These are phyloP conservation scores for Eulemur macaco DNA, from an alignment of 2,113 vertebrate genomes.

Conservation along the genomic window DNA sequence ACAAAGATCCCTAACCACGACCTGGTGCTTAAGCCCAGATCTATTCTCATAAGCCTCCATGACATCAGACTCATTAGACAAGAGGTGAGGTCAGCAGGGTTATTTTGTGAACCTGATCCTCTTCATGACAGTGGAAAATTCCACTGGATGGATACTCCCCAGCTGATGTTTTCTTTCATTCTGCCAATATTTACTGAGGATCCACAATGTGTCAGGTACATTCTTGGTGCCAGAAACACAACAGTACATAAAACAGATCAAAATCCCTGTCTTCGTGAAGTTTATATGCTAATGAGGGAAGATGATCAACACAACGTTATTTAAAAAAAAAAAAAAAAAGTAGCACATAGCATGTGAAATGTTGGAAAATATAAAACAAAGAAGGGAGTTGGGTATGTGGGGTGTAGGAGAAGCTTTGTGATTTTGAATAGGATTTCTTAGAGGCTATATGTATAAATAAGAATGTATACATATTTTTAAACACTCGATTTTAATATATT, in stretches of 20 bases:
- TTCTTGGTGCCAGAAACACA: neutral
- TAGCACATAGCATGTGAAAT: rapidly evolving
- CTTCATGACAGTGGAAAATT: rapidly evolving
- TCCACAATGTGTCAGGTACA: rapidly evolving
- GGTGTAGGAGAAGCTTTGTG: too few species aligned
- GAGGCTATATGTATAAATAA: neutral
- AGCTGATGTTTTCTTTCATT: neutral
- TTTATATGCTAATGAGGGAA: neutral
- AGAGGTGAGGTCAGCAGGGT: neutral
- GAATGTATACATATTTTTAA: neutral
- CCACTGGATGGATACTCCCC: neutral
- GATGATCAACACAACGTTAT: neutral
- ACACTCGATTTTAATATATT: neutral
- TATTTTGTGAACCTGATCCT: neutral
- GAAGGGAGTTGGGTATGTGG: neutral
- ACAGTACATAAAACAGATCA: neutral
- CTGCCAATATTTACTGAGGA: neutral
- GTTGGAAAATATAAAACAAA: neutral
- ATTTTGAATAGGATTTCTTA: neutral
- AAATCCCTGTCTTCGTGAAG: neutral
- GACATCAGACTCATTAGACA: neutral
- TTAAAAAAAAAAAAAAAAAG: too few species aligned
- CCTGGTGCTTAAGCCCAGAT: neutral
- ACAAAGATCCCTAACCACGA: neutral
- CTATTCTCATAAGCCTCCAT: neutral